Conservation (phyloP, 2,113 vertebrate genomes). For the Spizaetus ornatus region DNA sequence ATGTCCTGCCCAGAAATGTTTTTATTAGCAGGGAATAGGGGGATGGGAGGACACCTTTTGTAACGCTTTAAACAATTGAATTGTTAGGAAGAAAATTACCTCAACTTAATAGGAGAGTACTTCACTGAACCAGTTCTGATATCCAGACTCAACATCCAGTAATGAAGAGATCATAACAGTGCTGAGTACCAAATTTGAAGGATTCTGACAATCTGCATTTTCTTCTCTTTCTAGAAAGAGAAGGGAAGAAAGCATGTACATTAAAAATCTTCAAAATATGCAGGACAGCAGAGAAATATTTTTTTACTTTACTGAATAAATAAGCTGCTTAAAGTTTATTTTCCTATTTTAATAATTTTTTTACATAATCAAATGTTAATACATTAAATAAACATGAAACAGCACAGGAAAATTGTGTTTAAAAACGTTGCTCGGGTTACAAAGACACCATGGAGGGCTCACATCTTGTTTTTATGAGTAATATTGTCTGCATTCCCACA, state of each 20-base stretch:
- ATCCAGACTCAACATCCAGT: slow-evolving; percentile 22
- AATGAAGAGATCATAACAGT: background rate
- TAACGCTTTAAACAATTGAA: background rate
- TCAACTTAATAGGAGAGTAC: background rate
- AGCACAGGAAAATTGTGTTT: background rate
- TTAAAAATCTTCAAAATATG: background rate
- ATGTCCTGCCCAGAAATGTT: background rate
- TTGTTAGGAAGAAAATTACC: slow-evolving; percentile 19
- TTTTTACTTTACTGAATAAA: slow-evolving; percentile 9
- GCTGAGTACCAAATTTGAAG: background rate
- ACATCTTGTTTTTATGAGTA: background rate
- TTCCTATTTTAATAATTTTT: background rate
- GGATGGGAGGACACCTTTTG: background rate
- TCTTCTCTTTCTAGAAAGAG: slow-evolving; percentile 16
- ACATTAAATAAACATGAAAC: background rate
- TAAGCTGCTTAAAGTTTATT: background rate
- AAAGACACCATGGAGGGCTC: background rate
- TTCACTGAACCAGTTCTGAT: background rate
- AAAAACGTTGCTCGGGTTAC: background rate
- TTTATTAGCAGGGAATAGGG: background rate
- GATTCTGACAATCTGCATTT: background rate
- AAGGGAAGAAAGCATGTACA: background rate
- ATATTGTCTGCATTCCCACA: background rate
- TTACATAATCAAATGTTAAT: background rate
- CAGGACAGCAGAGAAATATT: background rate